Conservation (phyloP, 64 coral and sea anemone species). For the Orbicella faveolata region DNA sequence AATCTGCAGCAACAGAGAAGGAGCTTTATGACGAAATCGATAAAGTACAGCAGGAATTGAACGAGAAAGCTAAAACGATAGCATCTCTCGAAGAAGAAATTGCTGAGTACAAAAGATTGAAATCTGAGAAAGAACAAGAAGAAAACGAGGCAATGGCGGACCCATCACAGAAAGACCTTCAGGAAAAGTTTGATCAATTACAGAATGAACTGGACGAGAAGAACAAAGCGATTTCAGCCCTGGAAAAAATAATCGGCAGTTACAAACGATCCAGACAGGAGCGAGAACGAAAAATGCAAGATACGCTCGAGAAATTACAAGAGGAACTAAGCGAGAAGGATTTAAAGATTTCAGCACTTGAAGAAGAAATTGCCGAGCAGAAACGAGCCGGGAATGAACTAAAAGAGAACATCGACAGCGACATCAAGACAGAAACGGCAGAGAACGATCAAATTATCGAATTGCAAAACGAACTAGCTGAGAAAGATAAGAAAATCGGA, state of each 20-base stretch:
- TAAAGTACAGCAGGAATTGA: slow-evolving; percentile 27
- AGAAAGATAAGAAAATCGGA: slow-evolving; percentile 24
- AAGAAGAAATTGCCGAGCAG: slow-evolving; percentile 13
- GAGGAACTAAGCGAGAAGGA: slow-evolving; percentile 31
- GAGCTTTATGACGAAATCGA: slow-evolving; percentile 54
- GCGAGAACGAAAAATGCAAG: slow-evolving; percentile 12
- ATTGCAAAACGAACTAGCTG: not conserved
- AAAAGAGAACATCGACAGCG: not conserved
- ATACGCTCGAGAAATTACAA: slow-evolving; percentile 14
- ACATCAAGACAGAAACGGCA: not conserved
- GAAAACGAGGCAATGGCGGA: not conserved
- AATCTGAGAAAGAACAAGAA: not conserved
- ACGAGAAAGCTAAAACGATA: not conserved
- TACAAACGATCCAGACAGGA: slow-evolving; percentile 1
- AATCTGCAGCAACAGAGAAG: not conserved
- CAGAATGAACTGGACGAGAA: slow-evolving; percentile 38
- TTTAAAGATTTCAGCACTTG: slow-evolving; percentile 37
- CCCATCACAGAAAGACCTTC: not conserved
- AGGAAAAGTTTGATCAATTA: slow-evolving; percentile 36
- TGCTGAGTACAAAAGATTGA: not conserved
- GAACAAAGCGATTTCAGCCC: not conserved
- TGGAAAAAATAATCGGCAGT: not conserved
- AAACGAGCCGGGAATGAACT: slow-evolving; percentile 24
- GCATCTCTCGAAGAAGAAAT: slow-evolving; percentile 27
- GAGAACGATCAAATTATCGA: not conserved